phyloP scores from a whole-genome alignment of 2,113 vertebrate genomes.

The Myotis davidii region DNA sequence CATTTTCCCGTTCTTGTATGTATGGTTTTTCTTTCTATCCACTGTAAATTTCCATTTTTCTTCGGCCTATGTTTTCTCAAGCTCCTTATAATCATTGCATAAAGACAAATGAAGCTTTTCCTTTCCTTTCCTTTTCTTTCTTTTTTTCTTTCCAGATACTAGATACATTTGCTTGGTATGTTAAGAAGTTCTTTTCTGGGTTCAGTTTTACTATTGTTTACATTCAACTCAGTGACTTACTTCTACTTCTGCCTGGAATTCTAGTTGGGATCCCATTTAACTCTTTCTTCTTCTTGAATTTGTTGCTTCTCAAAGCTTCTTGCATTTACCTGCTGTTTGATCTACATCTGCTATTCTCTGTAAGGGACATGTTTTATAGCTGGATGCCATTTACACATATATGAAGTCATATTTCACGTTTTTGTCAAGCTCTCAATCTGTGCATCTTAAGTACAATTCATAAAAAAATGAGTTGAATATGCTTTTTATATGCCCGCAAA shows the following conservation, averaged over 20 bases:
- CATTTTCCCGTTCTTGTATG: background rate
- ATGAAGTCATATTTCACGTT: background rate
- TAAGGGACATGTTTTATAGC: background rate
- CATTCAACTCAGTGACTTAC: constrained; percentile 29
- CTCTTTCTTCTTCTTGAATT: background rate
- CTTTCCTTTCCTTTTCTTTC: background rate
- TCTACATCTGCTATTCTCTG: background rate
- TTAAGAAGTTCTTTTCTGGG: background rate
- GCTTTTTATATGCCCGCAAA: background rate
- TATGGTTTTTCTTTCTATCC: background rate
- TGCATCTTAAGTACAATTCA: background rate
- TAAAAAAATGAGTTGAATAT: background rate
- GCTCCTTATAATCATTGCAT: constrained; percentile 8
- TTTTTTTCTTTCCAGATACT: background rate
- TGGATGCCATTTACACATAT: background rate
- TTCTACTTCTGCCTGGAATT: background rate
- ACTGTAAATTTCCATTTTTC: background rate
- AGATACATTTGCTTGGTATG: background rate
- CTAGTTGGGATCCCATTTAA: background rate
- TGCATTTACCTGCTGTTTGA: background rate
- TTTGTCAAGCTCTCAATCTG: background rate
- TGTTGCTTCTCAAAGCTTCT: background rate
- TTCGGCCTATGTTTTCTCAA: background rate
- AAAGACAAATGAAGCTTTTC: constrained; percentile 27
- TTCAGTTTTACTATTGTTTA: background rate